Percentiles rank a stretch among this genome's conserved stretches.
phyloP scores from a whole-genome alignment of 92 coral and sea anemone species.

The Hydrozoanthus gracilis region DNA sequence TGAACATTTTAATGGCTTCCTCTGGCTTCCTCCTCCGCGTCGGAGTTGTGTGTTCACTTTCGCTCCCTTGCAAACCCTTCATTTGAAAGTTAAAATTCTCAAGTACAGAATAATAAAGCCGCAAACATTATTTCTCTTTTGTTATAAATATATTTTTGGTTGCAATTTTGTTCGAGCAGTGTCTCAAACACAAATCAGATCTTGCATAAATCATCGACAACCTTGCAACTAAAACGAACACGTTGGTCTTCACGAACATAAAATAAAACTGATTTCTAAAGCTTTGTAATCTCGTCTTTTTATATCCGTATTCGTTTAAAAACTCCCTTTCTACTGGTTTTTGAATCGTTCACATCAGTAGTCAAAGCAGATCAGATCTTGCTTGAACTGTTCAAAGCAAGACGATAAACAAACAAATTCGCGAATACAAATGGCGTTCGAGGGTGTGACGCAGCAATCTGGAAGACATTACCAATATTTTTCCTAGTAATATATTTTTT shows the following conservation, averaged over 20 bases:
- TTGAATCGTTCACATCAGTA: neutral
- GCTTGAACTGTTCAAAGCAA: constrained; percentile 13
- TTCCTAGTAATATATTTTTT: neutral
- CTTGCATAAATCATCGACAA: constrained; percentile 28
- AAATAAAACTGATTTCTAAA: neutral
- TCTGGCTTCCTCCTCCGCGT: neutral
- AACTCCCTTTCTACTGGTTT: neutral
- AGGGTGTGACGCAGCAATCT: constrained; percentile 42
- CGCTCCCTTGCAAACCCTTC: neutral
- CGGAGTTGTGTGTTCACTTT: neutral
- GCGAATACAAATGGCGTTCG: constrained; percentile 41
- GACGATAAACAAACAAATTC: constrained; percentile 38
- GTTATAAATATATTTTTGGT: neutral
- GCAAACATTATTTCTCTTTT: neutral
- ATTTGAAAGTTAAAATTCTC: neutral
- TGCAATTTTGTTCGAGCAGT: neutral
- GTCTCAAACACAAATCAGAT: constrained; percentile 6
- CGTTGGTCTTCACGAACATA: constrained; percentile 23
- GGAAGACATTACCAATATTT: constrained; percentile 1
- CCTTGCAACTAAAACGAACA: neutral
- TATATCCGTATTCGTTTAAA: neutral
- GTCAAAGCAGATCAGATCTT: constrained; percentile 17
- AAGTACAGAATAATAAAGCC: no score
- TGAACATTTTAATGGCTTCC: neutral
- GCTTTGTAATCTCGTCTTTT: neutral